These are phyloP conservation scores for Paratilapia polleni DNA, from an alignment of 2,113 vertebrate genomes.

Conservation along the genomic window DNA sequence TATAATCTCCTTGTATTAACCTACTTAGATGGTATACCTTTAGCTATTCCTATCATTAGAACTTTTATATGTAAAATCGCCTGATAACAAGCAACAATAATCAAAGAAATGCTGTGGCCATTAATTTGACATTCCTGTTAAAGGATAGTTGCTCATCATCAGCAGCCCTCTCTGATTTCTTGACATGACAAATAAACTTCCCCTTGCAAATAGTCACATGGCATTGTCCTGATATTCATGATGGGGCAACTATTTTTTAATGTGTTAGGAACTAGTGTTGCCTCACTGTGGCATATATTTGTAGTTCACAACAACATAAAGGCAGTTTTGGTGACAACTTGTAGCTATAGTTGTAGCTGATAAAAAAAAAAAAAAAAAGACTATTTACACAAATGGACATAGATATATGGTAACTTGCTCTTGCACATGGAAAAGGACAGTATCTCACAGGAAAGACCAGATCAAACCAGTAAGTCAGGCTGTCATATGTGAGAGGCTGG, in stretches of 20 bases:
- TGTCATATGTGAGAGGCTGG: slow-evolving; percentile 60
- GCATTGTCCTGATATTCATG: background rate
- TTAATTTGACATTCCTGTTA: background rate
- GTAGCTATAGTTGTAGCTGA: background rate
- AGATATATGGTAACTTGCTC: background rate
- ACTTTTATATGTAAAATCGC: background rate
- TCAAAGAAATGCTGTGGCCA: background rate
- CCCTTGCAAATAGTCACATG: background rate
- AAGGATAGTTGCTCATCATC: background rate
- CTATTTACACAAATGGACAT: background rate
- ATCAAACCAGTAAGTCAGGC: slow-evolving; percentile 59
- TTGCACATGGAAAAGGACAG: background rate
- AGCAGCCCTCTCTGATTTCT: background rate
- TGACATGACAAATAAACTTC: background rate
- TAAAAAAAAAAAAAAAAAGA: background rate
- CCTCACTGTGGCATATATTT: background rate
- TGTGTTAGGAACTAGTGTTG: background rate
- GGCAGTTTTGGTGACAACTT: background rate
- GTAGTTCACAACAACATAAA: background rate
- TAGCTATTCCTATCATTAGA: too few species aligned
- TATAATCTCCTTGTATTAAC: too few species aligned
- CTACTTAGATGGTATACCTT: too few species aligned
- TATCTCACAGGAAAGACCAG: slow-evolving; percentile 35
- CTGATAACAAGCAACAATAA: background rate
- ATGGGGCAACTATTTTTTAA: background rate